Evolutionary conservation across 2,797 vertebrate species (phyloP).

Genomic region (Acipenser ruthenus): DNA sequence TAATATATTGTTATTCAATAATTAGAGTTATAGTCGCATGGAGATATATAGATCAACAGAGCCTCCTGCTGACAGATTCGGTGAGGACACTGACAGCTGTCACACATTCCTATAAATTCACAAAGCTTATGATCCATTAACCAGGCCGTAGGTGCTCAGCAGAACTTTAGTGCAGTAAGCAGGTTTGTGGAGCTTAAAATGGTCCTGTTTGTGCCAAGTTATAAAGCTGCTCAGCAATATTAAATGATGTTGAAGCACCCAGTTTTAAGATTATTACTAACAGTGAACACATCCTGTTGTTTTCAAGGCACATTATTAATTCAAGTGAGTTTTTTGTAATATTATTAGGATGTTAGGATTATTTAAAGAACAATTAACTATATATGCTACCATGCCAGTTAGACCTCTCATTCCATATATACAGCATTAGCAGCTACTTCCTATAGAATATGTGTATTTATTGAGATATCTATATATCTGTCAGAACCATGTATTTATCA

Average conservation of each 20-base stretch:
- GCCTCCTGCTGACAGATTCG: slow-evolving; percentile 1
- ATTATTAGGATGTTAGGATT: not conserved
- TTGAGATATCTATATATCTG: too few relatives aligned
- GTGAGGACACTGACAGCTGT: not conserved
- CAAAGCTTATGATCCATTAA: slow-evolving; percentile 3
- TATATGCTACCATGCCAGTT: too few relatives aligned
- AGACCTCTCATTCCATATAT: too few relatives aligned
- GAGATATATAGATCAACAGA: slow-evolving; percentile 1
- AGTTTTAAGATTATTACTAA: too few relatives aligned
- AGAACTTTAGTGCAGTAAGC: not conserved
- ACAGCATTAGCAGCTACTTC: too few relatives aligned
- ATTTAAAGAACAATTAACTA: too few relatives aligned
- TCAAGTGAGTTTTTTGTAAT: not conserved
- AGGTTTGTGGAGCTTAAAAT: not conserved
- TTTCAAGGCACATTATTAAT: not conserved
- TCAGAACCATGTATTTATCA: too few relatives aligned
- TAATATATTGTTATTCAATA: slow-evolving; percentile 1
- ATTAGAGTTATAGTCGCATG: not conserved
- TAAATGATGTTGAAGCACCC: not conserved
- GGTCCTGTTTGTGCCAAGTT: slow-evolving; percentile 1
- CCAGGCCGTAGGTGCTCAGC: not conserved
- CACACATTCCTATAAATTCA: slow-evolving; percentile 2
- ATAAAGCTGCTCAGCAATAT: not conserved
- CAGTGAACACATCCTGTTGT: too few relatives aligned
- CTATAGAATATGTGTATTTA: too few relatives aligned